Base-by-base conservation (phyloP, 2,888 invertebrate genomes). In the Catocala fraxini region DNA sequence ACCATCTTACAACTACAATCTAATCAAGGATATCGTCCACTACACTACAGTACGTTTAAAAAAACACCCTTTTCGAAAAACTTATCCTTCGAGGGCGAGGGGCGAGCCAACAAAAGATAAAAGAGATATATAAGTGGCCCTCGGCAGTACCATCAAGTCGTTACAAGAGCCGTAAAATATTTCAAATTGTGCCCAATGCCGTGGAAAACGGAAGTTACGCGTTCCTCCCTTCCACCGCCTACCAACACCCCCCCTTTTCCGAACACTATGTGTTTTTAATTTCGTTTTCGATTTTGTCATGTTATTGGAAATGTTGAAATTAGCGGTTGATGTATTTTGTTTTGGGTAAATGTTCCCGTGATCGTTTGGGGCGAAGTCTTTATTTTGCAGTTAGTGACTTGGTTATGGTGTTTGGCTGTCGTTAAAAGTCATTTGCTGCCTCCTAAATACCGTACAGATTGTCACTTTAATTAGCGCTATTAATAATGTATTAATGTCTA, bases 171-270 rank as follows among this genome's bases (percentile, higher is more conserved):
- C 92, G 89, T 94, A 91, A 93, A 92, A 94, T 94, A 94, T 94
- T 94, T 94, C 94, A 94, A 94, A 94, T 93, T 89, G 93, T 90
- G 91, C 92, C 90, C 93, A 94, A 94, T 93, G 94, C 86, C 86
- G 89, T 87, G 93, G 93, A 93, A 94, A 94, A 93, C 94, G 94
- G 94, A 94, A 94, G 91, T 91, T 90, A 88, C 89, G 90, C 89
- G 87, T 85, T 86, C 75, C 79, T 77, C 80, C 82, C 84, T 75
- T 75, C 54, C 51, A 54, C 48, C 45, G 46, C 51, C 58, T 53
- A 42, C 57, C 54, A 15, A 54, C 60, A 63, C 64, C 70, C 11
- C 49, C 69, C 65, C 65, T 63, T 51, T 68, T 70, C 71, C 59
- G 70, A 57, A 58, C 69, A 70, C 76, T 82, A 83, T 81, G 81